A percentile compares a stretch with the other conserved stretches of the same genome.
Conservation (phyloP, 2,888 invertebrate genomes). For the Aphodius granarius region DNA sequence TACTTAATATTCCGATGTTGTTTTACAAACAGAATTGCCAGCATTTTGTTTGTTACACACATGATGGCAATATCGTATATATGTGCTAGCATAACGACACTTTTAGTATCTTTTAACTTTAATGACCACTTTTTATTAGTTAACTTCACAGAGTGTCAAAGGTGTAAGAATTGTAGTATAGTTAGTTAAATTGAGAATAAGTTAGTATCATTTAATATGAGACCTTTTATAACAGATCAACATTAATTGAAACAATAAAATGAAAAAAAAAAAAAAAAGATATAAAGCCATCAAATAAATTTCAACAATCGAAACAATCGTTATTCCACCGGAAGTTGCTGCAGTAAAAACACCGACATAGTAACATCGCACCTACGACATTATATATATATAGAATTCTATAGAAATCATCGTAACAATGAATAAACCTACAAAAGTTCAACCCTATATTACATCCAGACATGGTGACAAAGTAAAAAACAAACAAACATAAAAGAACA, state of each 20-base stretch:
- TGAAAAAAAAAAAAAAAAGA: neutral
- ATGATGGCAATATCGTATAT: no score
- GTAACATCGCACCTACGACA: neutral
- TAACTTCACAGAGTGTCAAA: no score
- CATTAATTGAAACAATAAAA: neutral
- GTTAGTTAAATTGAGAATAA: neutral
- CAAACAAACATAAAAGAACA: neutral
- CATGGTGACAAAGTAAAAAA: neutral
- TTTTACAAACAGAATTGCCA: no score
- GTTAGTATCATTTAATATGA: neutral
- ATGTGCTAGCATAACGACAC: no score
- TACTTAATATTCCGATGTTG: no score
- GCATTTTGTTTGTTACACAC: no score
- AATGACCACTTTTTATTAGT: no score
- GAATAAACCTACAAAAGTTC: conserved; percentile 13
- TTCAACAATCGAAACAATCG: neutral
- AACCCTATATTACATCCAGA: conserved; percentile 10
- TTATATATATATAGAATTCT: neutral
- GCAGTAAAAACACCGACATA: neutral
- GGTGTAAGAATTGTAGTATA: no score
- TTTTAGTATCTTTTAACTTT: no score
- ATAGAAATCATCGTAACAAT: neutral
- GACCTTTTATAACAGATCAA: neutral
- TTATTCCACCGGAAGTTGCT: neutral
- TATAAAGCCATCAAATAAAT: neutral